These are phyloP conservation scores for Tympanoctomys barrerae DNA, from an alignment of 2,797 vertebrate species.

Conservation along the genomic window DNA sequence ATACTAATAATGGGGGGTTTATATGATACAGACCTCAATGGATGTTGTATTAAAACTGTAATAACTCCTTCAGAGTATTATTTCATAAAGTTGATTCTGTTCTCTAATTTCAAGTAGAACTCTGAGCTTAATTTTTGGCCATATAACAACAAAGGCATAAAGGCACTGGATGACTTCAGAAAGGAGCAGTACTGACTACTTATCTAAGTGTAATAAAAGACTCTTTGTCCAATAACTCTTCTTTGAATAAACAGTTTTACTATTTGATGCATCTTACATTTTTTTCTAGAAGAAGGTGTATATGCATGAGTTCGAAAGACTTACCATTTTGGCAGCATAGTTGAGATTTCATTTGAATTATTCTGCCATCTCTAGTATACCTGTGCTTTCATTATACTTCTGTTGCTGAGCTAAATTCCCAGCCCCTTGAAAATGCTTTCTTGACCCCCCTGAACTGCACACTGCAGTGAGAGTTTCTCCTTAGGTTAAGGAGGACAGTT, in stretches of 20 bases:
- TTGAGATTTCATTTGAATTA: conserved; percentile 3
- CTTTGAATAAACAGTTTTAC: conserved; percentile 52
- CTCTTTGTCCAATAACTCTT: conserved; percentile 28
- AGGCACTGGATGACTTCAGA: conserved; percentile 48
- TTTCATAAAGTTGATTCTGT: conserved; percentile 57
- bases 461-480: background rate
- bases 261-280: background rate
- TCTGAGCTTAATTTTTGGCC: conserved; percentile 52
- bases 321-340: conserved; percentile 29
- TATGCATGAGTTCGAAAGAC: conserved; percentile 29
- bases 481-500: background rate
- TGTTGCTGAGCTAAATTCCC: background rate
- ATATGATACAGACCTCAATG: background rate
- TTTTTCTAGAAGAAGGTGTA: conserved; percentile 26
- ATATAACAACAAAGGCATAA: conserved; percentile 26
- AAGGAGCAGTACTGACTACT: conserved; percentile 36
- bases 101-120: conserved; percentile 44
- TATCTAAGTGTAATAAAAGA: conserved; percentile 27
- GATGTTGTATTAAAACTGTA: conserved; percentile 33
- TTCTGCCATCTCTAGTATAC: background rate
- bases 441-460: background rate
- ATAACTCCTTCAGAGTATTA: conserved; percentile 19
- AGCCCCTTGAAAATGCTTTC: background rate
- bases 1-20: background rate
- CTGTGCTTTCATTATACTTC: background rate